Evolutionary conservation across 2,888 invertebrate genomes (phyloP), one percentile per base, ranked within the genome.

Genomic region (Oeneis ivallda): DNA sequence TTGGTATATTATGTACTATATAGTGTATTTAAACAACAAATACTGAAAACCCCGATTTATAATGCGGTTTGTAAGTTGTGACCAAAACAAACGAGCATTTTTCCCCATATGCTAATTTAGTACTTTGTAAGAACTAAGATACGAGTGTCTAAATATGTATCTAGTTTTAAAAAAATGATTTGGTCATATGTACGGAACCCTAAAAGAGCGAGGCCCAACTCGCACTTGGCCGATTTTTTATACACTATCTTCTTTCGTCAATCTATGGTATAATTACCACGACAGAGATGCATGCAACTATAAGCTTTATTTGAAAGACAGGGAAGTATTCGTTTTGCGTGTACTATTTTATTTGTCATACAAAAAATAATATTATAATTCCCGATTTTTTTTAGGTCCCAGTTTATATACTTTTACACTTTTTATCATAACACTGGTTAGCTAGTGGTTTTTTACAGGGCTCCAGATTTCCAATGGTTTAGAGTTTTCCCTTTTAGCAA

Each of bases 301-400:
- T 81, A 79, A 84, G 88, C 89, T 89, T 84, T 77, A 78, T 73
- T 41, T 75, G 83, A 88, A 88, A 89, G 88, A 86, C 88, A 87
- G 83, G 87, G 87, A 88, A 82, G 85, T 84, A 84, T 86, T 88
- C 80, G 69, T 56, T 50, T 19, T 56, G 37, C 54, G 50, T 60
- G 45, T 64, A 56, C 50, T 32, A 34, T 19, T 32, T 62, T 26
- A 26, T 62, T 17, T 41, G 15, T 41, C 10, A 32, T 13, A 17
- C 7, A 39, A 39, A 17, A 17, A 9, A 43, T 37, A 9, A 43
- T 37, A 26, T 26, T 4, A 61, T 43, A 13, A 39, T 7, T 2
- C 39, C 13, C 39, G n/a, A 17, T 19, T 3, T 39, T 34, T 58
- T 59, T 37, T 49, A 59, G 47, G 47, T 37, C 49, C 58, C 58